Evolutionary conservation across 2,113 vertebrate genomes (phyloP), one percentile per base, ranked within the genome.

Genomic region (Aegotheles bennettii): DNA sequence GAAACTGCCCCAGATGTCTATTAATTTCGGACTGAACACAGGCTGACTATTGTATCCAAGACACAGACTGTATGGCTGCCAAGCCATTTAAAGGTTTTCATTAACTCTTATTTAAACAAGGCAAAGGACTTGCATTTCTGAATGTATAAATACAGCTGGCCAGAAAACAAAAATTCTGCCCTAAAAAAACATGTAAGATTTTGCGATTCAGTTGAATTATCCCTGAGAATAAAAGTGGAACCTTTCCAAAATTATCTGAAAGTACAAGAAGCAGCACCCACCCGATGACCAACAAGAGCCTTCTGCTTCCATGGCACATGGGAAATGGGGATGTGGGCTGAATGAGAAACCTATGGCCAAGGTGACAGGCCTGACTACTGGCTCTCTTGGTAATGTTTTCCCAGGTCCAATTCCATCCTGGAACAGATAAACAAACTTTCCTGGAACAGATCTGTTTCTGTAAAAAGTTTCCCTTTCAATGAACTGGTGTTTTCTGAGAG

Each of bases 21-120:
- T 95, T 97, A 94, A 96, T 85, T 94, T 59, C 5, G 7, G 81
- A 79, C 63, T 69, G 84, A 93, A 63, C 87, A 97, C 93, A 97
- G 74, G 88, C 75, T 77, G 82, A 53, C 90, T 96, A 90, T 95
- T 97, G 94, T 90, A 89, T 81, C 86, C 88, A 77, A 89, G 79
- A 93, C 80, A 95, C 51, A 94, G 88, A 68, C 88, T 89, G 90
- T 35, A 54, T 20, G 80, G 82, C 87, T 97, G 94, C 92, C 92
- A 96, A 96, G 56, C 60, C 85, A 67, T 90, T 95, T 92, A 65
- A 93, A 93, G 84, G 82, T 93, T 96, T 95, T 92, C 50, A 93
- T 93, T 96, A 90, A 94, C 92, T 96, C 90, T 78, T 90, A 90
- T 84, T 96, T 90, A 93, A 97, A 95, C 79, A 92, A 90, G 85